Percentiles rank a stretch among this genome's conserved stretches.
phyloP scores from a whole-genome alignment of 2,888 invertebrate species.

The Penaeus monodon region DNA sequence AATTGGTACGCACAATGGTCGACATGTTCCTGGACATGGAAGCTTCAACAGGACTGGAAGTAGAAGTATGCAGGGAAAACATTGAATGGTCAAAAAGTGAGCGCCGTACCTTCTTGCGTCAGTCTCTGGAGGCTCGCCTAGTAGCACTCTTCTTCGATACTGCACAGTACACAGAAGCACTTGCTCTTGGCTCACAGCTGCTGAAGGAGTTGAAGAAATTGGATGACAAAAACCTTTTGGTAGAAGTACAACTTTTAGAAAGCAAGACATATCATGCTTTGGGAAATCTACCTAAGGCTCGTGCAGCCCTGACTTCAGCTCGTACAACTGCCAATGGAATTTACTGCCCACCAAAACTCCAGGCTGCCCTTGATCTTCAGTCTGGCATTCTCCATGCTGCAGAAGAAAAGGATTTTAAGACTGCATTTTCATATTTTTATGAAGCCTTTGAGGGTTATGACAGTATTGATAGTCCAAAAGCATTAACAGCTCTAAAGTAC shows the following conservation, averaged over 20 bases:
- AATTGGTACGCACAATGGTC: constrained; percentile 94
- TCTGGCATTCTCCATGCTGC: constrained; percentile 93
- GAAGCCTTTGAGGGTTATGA: constrained; percentile 99
- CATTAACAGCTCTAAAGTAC: constrained; percentile 96
- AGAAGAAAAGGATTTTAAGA: constrained; percentile 99
- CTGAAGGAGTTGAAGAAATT: constrained; percentile 96
- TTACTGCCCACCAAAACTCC: constrained; percentile 98
- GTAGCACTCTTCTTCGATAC: constrained; percentile 95
- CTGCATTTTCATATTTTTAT: constrained; percentile 99
- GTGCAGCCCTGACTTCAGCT: constrained; percentile 96
- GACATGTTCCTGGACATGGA: constrained; percentile 98
- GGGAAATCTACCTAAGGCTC: constrained; percentile 94
- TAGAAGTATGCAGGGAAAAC: constrained; percentile 81
- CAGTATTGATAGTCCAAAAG: constrained; percentile 89
- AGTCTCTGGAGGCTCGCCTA: constrained; percentile 93
- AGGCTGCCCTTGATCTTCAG: constrained; percentile 90
- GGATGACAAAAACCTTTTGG: constrained; percentile 98
- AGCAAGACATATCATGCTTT: constrained; percentile 98
- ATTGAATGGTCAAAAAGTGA: constrained; percentile 99
- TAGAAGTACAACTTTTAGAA: constrained; percentile 93
- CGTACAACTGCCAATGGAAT: constrained; percentile 99
- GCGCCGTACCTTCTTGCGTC: constrained; percentile 94
- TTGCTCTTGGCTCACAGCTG: constrained; percentile 86
- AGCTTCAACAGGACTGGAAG: constrained; percentile 94
- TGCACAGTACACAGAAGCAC: constrained; percentile 87